phyloP scores from a whole-genome alignment of 1,140 invertebrate species.

The Vollenhovia emeryi region DNA sequence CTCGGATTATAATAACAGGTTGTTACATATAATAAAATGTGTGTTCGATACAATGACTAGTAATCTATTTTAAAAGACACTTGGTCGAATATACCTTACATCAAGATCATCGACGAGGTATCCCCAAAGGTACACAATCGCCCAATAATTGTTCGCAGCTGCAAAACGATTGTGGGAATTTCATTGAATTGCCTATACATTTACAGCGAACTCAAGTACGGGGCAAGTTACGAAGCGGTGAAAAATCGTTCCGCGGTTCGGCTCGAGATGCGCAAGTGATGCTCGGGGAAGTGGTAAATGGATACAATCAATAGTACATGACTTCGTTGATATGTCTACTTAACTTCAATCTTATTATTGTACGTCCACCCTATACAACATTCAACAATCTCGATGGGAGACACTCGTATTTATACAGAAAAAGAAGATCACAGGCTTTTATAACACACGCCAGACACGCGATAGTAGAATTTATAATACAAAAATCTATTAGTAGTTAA shows the following conservation, averaged over 20 bases:
- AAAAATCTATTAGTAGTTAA: constrained; percentile 52
- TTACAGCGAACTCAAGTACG: background rate
- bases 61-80: background rate
- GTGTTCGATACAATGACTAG: background rate
- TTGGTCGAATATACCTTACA: background rate
- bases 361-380: constrained; percentile 65
- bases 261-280: constrained; percentile 41
- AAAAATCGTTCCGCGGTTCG: constrained; percentile 5
- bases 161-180: background rate
- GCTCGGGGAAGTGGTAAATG: constrained; percentile 62
- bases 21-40: background rate
- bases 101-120: background rate
- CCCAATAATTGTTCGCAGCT: background rate
- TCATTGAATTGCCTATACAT: constrained; percentile 36
- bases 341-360: constrained; percentile 75
- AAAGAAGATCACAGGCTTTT: constrained; percentile 54
- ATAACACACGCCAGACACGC: constrained; percentile 30
- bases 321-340: constrained; percentile 80
- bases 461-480: constrained; percentile 36
- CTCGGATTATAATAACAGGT: background rate
- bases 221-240: background rate
- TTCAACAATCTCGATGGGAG: constrained; percentile 56
- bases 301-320: constrained; percentile 66
- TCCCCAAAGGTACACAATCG: background rate
- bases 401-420: constrained; percentile 62